These are phyloP conservation scores for Dipodomys ordii DNA, from an alignment of 2,113 vertebrate genomes.

Conservation along the genomic window DNA sequence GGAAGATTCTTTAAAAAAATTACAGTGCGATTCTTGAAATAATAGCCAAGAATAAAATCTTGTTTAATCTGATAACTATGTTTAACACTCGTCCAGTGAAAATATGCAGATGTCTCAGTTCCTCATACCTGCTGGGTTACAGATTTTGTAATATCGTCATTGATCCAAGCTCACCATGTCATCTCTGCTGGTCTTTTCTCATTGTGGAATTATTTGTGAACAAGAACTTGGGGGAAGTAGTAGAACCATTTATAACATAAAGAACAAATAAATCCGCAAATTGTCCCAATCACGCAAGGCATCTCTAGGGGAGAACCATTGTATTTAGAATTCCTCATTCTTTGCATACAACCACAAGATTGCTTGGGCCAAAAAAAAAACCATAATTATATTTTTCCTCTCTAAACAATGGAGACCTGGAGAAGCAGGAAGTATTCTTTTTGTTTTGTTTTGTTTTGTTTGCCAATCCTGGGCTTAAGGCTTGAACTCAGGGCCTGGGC, in stretches of 20 bases:
- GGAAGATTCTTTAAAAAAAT: not conserved
- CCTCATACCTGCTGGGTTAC: not conserved
- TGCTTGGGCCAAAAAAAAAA: not conserved
- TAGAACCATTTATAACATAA: slow-evolving; percentile 10
- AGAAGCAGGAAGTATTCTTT: not conserved
- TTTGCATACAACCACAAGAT: not conserved
- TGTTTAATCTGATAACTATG: not conserved
- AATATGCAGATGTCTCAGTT: fast-evolving
- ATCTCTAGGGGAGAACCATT: not conserved
- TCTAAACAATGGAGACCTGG: not conserved
- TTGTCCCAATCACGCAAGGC: not conserved
- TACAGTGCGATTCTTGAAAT: not conserved
- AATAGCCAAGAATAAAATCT: not conserved
- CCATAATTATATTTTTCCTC: not conserved
- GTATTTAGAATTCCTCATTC: not conserved
- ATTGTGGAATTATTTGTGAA: not conserved
- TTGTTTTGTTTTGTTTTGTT: too few relatives aligned
- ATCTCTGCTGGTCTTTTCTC: not conserved
- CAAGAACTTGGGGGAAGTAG: not conserved
- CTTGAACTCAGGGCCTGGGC: too few relatives aligned
- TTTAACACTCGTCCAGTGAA: not conserved
- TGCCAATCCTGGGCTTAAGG: too few relatives aligned
- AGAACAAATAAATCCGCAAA: not conserved
- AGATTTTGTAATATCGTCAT: not conserved
- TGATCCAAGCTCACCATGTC: not conserved